Evolutionary conservation across 2,797 vertebrate species (phyloP), one percentile per base, ranked within the genome.

Genomic region (Lemur catta): DNA sequence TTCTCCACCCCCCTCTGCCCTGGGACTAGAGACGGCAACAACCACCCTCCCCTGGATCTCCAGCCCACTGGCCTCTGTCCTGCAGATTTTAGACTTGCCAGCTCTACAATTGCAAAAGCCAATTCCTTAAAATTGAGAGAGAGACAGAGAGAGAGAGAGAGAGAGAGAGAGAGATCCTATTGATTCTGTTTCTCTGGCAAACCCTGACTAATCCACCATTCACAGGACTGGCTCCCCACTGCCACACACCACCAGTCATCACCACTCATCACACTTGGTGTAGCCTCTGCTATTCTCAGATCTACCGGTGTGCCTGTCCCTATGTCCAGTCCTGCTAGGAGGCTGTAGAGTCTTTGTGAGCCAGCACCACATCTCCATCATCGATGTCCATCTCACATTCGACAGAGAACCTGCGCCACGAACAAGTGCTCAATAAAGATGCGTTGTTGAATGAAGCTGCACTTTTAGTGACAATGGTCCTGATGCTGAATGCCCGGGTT

Each of bases 71-170:
- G 10, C 7, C 7, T 57, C 69, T 57, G n/a, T 6, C 17, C 48
- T 74, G 50, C 13, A 33, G 46, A 74, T 38, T 35, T 38, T 33
- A 89, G 61, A 67, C 82, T 59, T 30, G 1, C 43, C 24, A 24
- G 59, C 26, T 33, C 48, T 43, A 55, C 18, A 67, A 13, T 2
- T 41, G 15, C 15, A 9, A 20, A 12, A 61, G 43, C 41, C 65
- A 79, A 38, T 38, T 79, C 72, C 69, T 91, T 67, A 82, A 93
- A 84, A 71, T 63, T 50, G 9, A n/a, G n/a, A n/a, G n/a, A n/a
- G n/a, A n/a, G n/a, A n/a, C n/a, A n/a, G n/a, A 48, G 20, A 61
- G 35, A 3, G 26, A 43, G 0, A 22, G 52, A 18, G 12, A 76
- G 71, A 65, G 35, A 38, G 3, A 22, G 22, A 57, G 20, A 74